Conservation (phyloP, 2,797 vertebrate genomes). For the Acanthis flammea region DNA sequence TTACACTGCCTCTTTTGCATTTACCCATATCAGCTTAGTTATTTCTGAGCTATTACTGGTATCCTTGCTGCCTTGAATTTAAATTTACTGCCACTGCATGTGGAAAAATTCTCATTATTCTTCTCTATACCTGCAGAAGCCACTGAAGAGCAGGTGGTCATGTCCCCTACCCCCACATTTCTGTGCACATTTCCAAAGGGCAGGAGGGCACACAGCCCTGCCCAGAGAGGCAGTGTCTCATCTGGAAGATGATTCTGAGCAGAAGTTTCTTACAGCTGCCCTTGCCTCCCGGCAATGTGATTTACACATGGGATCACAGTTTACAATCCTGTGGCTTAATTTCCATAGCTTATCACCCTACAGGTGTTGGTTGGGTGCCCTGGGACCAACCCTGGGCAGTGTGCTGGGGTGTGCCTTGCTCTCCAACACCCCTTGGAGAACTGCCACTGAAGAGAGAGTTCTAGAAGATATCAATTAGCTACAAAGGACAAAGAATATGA, state of each 20-base stretch:
- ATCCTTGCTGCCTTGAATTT: neutral
- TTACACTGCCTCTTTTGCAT: neutral
- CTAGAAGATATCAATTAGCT: neutral
- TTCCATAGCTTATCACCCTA: neutral
- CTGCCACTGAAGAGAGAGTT: rapidly evolving
- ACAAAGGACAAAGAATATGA: neutral
- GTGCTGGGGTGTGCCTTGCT: rapidly evolving
- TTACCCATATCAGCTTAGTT: neutral
- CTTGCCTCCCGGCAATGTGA: neutral
- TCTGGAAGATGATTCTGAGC: neutral
- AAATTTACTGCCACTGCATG: neutral
- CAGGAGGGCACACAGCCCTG: neutral
- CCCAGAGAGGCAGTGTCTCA: neutral
- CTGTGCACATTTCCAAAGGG: neutral
- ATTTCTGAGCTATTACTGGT: neutral
- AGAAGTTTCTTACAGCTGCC: neutral
- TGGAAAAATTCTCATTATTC: neutral
- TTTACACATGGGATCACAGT: neutral
- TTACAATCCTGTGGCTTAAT: neutral
- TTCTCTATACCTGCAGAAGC: neutral
- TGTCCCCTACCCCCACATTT: neutral
- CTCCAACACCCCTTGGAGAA: neutral
- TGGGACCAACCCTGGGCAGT: neutral
- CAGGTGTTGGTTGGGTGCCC: neutral
- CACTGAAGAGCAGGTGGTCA: neutral